Conservation (phyloP, 2,113 vertebrate species). For the Melanostigma gelatinosum region DNA sequence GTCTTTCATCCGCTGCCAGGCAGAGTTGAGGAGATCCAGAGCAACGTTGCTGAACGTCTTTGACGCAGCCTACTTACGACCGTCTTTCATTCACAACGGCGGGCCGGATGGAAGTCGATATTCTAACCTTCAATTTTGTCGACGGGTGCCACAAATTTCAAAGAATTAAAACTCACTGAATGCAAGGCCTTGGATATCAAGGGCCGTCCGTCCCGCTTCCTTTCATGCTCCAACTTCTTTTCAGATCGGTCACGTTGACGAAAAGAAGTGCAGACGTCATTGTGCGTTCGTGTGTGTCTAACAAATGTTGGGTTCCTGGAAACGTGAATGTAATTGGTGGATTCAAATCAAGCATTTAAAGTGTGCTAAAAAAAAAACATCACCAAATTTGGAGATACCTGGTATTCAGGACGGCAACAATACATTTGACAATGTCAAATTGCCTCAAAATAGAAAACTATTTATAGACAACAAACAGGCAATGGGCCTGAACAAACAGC, state of each 20-base stretch:
- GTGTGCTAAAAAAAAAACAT: no score
- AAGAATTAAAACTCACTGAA: background rate
- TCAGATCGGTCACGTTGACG: constrained; percentile 12
- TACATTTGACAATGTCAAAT: background rate
- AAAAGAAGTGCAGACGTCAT: background rate
- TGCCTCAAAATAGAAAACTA: background rate
- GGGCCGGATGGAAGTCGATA: background rate
- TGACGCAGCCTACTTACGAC: background rate
- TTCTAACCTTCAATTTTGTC: constrained; percentile 12
- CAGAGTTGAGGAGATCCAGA: constrained; percentile 24
- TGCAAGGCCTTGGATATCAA: background rate
- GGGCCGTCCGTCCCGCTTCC: background rate
- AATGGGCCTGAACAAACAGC: background rate
- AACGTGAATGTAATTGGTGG: background rate
- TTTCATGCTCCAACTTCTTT: constrained; percentile 28
- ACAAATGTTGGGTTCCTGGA: background rate
- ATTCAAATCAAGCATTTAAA: background rate
- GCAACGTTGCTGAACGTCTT: constrained; percentile 12
- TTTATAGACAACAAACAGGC: background rate
- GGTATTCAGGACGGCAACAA: background rate
- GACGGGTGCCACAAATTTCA: constrained; percentile 3
- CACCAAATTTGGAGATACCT: background rate
- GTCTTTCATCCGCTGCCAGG: constrained; percentile 47
- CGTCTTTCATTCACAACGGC: background rate
- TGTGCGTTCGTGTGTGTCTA: background rate